phyloP scores from a whole-genome alignment of 92 coral and sea anemone species.

The Ricordea florida region DNA sequence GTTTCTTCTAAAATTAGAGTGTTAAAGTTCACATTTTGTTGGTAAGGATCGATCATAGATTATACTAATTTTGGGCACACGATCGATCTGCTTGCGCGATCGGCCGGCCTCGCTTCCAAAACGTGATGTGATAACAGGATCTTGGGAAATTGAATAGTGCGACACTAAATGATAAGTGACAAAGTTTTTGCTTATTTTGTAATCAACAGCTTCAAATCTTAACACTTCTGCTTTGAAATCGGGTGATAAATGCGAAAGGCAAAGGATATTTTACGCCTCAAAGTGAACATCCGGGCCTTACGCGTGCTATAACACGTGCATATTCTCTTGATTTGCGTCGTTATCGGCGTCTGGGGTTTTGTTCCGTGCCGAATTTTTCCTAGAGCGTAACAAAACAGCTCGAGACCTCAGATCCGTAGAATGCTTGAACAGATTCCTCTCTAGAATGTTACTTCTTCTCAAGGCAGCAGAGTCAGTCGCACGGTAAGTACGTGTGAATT shows the following conservation, averaged over 20 bases:
- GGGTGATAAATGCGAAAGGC: neutral
- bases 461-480: constrained; percentile 93
- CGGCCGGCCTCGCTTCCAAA: constrained; percentile 48
- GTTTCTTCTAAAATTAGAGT: neutral
- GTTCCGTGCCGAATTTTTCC: constrained; percentile 41
- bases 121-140: constrained; percentile 1
- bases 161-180: neutral
- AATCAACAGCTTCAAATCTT: neutral
- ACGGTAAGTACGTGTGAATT: constrained; percentile 71
- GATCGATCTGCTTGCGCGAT: constrained; percentile 39
- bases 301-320: constrained; percentile 96
- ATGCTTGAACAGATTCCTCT: constrained; percentile 59
- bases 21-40: neutral
- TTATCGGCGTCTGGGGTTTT: constrained; percentile 67
- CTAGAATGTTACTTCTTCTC: constrained; percentile 91
- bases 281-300: constrained; percentile 96
- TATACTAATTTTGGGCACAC: constrained; percentile 12
- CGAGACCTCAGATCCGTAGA: constrained; percentile 31
- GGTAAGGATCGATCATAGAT: constrained; percentile 15
- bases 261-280: constrained; percentile 15
- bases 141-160: neutral
- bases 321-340: constrained; percentile 86
- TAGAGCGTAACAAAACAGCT: neutral
- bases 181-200: neutral
- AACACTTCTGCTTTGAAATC: neutral